Conservation (phyloP, 2,797 vertebrate species). For the Pseudomugil tenellus region DNA sequence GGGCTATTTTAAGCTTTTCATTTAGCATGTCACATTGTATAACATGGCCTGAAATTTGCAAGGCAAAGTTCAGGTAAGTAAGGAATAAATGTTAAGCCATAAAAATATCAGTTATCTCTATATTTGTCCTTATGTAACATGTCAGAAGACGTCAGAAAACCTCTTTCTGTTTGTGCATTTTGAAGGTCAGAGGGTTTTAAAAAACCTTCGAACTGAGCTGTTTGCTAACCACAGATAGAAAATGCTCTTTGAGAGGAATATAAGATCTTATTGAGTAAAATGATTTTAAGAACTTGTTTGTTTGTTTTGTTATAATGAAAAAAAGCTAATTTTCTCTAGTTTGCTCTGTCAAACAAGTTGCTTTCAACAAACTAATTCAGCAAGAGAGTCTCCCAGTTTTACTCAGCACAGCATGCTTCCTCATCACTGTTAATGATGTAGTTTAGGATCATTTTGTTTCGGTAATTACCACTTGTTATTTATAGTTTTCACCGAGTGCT, state of each 20-base stretch:
- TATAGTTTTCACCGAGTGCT: neutral
- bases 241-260: conserved; percentile 18
- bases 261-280: neutral
- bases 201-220: conserved; percentile 21
- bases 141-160: conserved; percentile 50
- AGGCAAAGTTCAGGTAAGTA: conserved; percentile 52
- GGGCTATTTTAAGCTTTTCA: conserved; percentile 66
- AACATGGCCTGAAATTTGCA: conserved; percentile 57
- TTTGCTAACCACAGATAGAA: conserved; percentile 40
- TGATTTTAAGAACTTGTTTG: neutral
- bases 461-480: conserved; percentile 15
- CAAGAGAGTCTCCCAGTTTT: no score
- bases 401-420: conserved; percentile 8
- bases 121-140: conserved; percentile 54
- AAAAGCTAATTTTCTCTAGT: conserved; percentile 16
- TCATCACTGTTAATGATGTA: conserved; percentile 11
- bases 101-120: conserved; percentile 51
- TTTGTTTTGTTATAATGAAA: conserved; percentile 7
- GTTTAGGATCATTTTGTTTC: neutral
- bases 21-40: conserved; percentile 74
- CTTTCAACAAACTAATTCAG: conserved; percentile 21
- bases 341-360: conserved; percentile 27
- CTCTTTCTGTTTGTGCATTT: conserved; percentile 33
- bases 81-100: conserved; percentile 57
- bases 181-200: conserved; percentile 41